These are phyloP conservation scores for Proctacanthus coquilletti DNA, from an alignment of 1,140 invertebrate species.

Conservation along the genomic window DNA sequence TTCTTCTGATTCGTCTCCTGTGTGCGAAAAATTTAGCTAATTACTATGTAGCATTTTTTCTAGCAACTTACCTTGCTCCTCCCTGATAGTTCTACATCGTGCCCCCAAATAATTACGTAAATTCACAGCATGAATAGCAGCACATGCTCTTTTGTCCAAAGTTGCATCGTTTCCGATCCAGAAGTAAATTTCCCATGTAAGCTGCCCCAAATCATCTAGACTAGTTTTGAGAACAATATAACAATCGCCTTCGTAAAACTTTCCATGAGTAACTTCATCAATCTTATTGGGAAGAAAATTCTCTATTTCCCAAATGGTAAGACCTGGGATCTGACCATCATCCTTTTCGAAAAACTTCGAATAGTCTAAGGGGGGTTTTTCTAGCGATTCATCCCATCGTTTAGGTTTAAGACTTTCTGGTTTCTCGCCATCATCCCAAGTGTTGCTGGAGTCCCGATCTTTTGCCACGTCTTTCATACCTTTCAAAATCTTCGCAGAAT, in stretches of 20 bases:
- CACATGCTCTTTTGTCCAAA: constrained; percentile 94
- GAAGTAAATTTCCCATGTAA: constrained; percentile 94
- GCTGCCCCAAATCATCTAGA: constrained; percentile 67
- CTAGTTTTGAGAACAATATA: constrained; percentile 93
- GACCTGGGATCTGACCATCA: constrained; percentile 75
- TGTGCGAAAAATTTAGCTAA: constrained; percentile 2
- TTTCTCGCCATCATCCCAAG: constrained; percentile 7
- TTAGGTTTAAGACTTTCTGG: constrained; percentile 46
- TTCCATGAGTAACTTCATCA: constrained; percentile 82
- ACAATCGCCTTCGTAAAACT: constrained; percentile 98
- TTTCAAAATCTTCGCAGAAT: constrained; percentile 89
- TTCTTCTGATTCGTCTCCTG: constrained; percentile 84
- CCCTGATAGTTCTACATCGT: constrained; percentile 88
- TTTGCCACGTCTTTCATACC: constrained; percentile 97
- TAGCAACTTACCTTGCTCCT: constrained; percentile 58
- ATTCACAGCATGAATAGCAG: constrained; percentile 98
- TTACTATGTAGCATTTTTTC: not conserved
- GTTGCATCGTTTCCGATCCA: constrained; percentile 97
- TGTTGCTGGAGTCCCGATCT: constrained; percentile 27
- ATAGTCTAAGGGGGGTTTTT: constrained; percentile 94
- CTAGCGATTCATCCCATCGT: constrained; percentile 84
- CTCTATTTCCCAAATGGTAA: constrained; percentile 96
- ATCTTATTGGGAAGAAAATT: constrained; percentile 95
- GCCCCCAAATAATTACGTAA: constrained; percentile 90
- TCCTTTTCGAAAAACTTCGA: constrained; percentile 98